Base-by-base conservation (phyloP, 2,797 vertebrate genomes). In the Picus viridis region DNA sequence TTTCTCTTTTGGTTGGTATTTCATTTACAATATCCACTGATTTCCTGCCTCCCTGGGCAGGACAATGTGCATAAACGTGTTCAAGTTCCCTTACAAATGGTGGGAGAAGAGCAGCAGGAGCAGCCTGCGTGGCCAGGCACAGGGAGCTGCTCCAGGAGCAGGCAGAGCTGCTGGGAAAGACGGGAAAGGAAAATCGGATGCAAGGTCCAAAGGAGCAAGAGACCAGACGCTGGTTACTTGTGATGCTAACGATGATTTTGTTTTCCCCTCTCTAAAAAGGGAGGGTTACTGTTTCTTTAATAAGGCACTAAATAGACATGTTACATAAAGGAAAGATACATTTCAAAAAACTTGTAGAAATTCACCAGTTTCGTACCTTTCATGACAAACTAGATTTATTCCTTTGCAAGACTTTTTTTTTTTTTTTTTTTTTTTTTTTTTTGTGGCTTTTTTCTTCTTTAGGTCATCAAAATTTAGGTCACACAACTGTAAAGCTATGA, bases 241-340 rank as follows among this genome's bases (percentile, higher is more conserved):
- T 86, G 74, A 94, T 2, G 7, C 85, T 85, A 95, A 69, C 0
- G 30, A 94, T 84, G 92, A 90, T 82, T 93, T 87, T 64, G 74
- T 80, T 73, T 56, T 17, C 76, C 86, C 84, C 83, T 74, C 56
- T 69, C 85, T 43, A n/a, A 86, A 71, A 86, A 91, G 86, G 82
- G 92, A 96, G 87, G 81, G 91, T 51, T 59, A 79, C 90, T 24
- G 41, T 83, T 95, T 93, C 90, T 95, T 95, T 83, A 83, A 94
- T 97, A 98, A 98, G 98, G 98, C 98, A 98, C 97, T 97, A 96
- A 97, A 97, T 96, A 96, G 97, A 97, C 77, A 86, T 56, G 90
- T 93, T 95, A 88, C 96, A 82, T 86, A 96, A 96, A 97, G 94
- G 96, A 96, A 96, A 97, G 94, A 93, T 73, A 93, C 77, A 29